A percentile compares a stretch with the other conserved stretches of the same genome.
Conservation (phyloP, 2,113 vertebrate species). For the Emydocephalus ijimae region DNA sequence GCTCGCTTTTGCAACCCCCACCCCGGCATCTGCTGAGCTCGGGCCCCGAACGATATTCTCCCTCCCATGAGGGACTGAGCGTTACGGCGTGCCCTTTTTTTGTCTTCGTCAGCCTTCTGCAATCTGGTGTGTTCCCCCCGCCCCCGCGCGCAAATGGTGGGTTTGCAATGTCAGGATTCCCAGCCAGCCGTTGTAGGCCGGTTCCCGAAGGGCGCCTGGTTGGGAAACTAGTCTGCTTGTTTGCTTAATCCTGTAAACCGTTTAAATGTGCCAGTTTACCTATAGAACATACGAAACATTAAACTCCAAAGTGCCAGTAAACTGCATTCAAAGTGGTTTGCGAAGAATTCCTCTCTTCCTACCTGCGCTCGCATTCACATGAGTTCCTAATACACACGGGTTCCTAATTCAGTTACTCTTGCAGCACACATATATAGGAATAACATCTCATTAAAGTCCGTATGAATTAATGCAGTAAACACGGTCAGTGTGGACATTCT, state of each 20-base stretch:
- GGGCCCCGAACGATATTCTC: not conserved
- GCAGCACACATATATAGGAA: not conserved
- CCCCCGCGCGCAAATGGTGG: not conserved
- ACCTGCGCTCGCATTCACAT: not conserved
- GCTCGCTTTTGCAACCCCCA: too few relatives aligned
- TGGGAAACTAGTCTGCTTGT: not conserved
- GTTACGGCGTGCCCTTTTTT: not conserved
- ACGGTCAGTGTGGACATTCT: not conserved
- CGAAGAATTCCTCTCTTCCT: too few relatives aligned
- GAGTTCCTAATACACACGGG: too few relatives aligned
- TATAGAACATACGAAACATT: not conserved
- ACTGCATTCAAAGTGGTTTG: not conserved
- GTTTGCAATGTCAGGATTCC: not conserved
- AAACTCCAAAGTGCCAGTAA: not conserved
- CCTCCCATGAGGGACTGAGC: not conserved
- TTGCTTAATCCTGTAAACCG: not conserved
- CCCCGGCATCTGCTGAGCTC: not conserved
- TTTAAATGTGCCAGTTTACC: not conserved
- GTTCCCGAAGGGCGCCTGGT: not conserved
- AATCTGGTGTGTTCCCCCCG: not conserved
- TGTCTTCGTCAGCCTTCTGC: not conserved
- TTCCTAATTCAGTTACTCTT: not conserved
- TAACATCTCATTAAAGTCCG: not conserved
- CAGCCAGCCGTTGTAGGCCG: not conserved
- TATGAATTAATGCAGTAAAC: not conserved